These are phyloP conservation scores for Paralvinella palmiformis DNA, from an alignment of 1,140 invertebrate species.

Conservation along the genomic window DNA sequence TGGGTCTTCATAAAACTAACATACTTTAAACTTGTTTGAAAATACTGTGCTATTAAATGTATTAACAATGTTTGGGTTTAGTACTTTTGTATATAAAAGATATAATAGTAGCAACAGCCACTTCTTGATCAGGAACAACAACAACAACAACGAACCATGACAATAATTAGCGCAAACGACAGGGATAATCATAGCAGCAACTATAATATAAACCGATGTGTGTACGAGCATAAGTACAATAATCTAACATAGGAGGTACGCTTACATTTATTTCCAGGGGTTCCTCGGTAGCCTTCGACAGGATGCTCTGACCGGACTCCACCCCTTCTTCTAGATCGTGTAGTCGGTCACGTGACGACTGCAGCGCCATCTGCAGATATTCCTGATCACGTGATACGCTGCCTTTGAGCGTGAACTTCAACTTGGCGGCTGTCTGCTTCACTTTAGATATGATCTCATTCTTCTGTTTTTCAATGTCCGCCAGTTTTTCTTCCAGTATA, in stretches of 20 bases:
- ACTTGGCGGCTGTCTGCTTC: slow-evolving; percentile 8
- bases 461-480: slow-evolving; percentile 12
- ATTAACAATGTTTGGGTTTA: background rate
- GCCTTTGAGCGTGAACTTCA: slow-evolving; percentile 17
- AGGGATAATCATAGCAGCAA: too few species aligned
- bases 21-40: background rate
- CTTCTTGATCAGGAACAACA: background rate
- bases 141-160: background rate
- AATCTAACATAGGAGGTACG: background rate
- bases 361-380: slow-evolving; percentile 5
- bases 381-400: slow-evolving; percentile 11
- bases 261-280: slow-evolving; percentile 2
- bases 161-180: background rate
- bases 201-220: background rate
- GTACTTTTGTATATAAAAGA: background rate
- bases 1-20: background rate
- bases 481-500: slow-evolving; percentile 11
- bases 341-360: slow-evolving; percentile 2
- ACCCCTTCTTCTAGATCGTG: background rate
- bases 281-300: background rate
- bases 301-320: background rate
- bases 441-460: slow-evolving; percentile 4
- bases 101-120: background rate
- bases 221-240: background rate
- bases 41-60: background rate